Conservation (phyloP, 2,797 vertebrate species). For the Oryzias dopingdopingensis region DNA sequence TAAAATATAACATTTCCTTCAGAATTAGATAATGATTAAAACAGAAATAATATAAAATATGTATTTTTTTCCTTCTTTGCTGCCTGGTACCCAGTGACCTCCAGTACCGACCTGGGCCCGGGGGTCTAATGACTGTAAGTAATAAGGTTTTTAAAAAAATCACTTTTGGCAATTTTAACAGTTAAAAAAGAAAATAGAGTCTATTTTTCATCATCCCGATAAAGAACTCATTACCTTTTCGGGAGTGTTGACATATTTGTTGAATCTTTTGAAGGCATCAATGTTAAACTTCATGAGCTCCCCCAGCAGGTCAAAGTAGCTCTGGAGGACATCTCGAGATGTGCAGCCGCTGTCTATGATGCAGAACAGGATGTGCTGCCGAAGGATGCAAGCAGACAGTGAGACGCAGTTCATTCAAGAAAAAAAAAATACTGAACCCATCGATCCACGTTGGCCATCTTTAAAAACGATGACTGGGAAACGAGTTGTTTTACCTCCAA, state of each 20-base stretch:
- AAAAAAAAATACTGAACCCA: neutral
- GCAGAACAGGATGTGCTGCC: constrained; percentile 97
- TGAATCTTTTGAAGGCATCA: constrained; percentile 97
- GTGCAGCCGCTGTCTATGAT: constrained; percentile 98
- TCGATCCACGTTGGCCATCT: neutral
- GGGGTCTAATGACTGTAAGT: no score
- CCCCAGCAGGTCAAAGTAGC: constrained; percentile 97
- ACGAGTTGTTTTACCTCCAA: constrained; percentile 84
- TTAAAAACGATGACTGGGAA: neutral
- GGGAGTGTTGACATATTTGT: constrained; percentile 97
- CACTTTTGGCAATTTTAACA: neutral
- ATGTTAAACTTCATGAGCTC: constrained; percentile 99
- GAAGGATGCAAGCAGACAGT: neutral
- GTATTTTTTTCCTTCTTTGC: no score
- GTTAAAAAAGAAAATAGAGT: neutral
- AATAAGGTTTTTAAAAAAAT: no score
- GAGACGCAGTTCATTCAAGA: neutral
- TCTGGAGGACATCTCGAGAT: constrained; percentile 95
- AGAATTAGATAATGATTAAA: no score
- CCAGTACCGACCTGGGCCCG: no score
- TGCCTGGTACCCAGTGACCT: no score
- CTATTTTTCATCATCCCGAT: neutral
- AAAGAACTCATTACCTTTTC: constrained; percentile 83
- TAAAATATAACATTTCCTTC: no score
- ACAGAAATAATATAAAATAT: no score